Conservation (phyloP, 2,888 invertebrate species). For the Thera obeliscata region DNA sequence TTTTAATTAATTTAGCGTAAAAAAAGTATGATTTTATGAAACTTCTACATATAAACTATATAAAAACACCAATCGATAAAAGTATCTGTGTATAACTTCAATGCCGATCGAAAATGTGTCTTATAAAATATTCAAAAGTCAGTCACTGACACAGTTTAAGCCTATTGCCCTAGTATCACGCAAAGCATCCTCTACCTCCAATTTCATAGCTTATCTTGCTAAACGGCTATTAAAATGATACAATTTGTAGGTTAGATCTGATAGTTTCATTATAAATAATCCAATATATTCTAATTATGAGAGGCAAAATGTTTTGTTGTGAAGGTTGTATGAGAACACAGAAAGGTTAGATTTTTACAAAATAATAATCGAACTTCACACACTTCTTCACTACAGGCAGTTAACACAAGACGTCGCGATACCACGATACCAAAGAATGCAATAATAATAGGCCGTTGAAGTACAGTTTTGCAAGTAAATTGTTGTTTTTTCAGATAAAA, state of each 20-base stretch:
- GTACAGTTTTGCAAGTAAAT: conserved; percentile 50
- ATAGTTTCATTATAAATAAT: too few species aligned
- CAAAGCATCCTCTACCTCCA: conserved; percentile 2
- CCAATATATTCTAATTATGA: too few species aligned
- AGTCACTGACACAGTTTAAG: conserved; percentile 58
- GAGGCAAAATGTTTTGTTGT: background rate
- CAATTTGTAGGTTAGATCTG: too few species aligned
- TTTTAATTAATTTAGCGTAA: background rate
- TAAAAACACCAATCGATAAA: conserved; percentile 11
- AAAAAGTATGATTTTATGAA: background rate
- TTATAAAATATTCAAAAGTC: conserved; percentile 70
- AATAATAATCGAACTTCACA: conserved; percentile 2
- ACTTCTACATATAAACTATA: conserved; percentile 1
- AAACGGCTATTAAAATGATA: too few species aligned
- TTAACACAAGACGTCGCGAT: conserved; percentile 41
- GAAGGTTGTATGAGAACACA: background rate
- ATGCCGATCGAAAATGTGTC: conserved; percentile 54
- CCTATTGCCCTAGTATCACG: conserved; percentile 33
- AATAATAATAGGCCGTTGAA: conserved; percentile 46
- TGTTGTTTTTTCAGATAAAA: background rate
- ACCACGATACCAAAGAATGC: conserved; percentile 44
- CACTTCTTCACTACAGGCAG: conserved; percentile 24
- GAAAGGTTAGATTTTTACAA: background rate
- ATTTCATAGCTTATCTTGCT: background rate
- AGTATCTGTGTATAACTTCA: conserved; percentile 19